Base-by-base conservation (phyloP, 2,797 vertebrate genomes). In the Anomalospiza imberbis region DNA sequence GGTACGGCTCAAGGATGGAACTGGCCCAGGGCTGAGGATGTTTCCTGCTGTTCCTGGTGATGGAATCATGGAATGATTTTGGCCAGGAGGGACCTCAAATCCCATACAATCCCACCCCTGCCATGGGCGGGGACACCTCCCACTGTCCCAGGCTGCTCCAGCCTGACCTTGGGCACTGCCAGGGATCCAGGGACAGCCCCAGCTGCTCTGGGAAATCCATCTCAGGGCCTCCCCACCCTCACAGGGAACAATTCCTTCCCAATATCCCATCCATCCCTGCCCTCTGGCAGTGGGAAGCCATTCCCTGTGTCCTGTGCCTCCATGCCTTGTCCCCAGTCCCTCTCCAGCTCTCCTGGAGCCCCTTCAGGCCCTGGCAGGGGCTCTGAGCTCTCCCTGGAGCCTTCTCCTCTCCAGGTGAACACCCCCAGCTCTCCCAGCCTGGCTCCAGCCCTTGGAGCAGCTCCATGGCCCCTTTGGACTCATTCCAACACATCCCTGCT, bases 181-280 rank as follows among this genome's bases (percentile, higher is more conserved):
- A 71, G 38, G 13, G 32, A 36, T 21, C 48, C 48, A 51, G 38
- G 19, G 17, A 26, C 36, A 81, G 63, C 42, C 51, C 3, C 42
- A 32, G 76, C 62, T 80, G 4, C 55, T 38, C 47, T 38, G 32
- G 47, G 28, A 53, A 61, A 9, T 53, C 38, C 55, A 53, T 53
- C 0, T 57, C 47, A 61, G n/a, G 2, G 2, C 26, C 25, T 60
- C 4, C 5, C 3, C 31, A 42, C 1, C 31, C 19, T 13, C 48
- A 0, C 26, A 53, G 38, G 11, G 6, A 44, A 1, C 1, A 71
- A 81, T 70, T 71, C 55, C n/a, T n/a, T n/a, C n/a, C n/a, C n/a
- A 34, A 2, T 5, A 0, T 34, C 54, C 54, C 54, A 50, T 2
- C 65, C 1, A n/a, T n/a, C n/a, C n/a, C n/a, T n/a, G n/a, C n/a